phyloP scores from a whole-genome alignment of 2,797 vertebrate species.

The Limnodromus scolopaceus region DNA sequence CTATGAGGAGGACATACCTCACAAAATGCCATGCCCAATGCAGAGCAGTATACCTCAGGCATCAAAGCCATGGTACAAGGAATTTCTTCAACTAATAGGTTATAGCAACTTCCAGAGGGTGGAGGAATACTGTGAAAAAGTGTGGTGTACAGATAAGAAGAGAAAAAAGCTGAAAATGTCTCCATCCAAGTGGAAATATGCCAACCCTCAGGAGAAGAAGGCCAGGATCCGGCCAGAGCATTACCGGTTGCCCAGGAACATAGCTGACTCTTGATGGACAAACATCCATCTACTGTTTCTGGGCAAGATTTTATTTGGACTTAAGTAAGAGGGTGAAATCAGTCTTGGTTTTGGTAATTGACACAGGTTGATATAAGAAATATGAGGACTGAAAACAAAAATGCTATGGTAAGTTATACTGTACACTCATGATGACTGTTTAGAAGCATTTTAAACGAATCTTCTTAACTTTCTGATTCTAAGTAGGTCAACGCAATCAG shows the following conservation, averaged over 20 bases:
- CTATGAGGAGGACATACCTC: conserved; percentile 73
- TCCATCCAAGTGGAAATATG: conserved; percentile 86
- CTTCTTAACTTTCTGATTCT: conserved; percentile 22
- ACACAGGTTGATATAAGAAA: conserved; percentile 66
- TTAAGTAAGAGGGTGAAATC: neutral
- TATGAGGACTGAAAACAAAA: conserved; percentile 38
- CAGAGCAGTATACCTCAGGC: conserved; percentile 80
- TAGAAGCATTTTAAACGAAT: conserved; percentile 49
- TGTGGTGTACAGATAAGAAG: conserved; percentile 95
- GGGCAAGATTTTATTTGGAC: conserved; percentile 42
- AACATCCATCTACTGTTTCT: neutral
- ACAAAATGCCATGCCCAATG: conserved; percentile 75
- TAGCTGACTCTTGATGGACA: conserved; percentile 80
- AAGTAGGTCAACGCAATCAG: neutral
- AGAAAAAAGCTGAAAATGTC: conserved; percentile 89
- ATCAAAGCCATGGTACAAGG: conserved; percentile 91
- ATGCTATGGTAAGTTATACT: conserved; percentile 70
- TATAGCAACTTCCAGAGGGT: conserved; percentile 93
- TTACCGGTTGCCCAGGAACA: conserved; percentile 89
- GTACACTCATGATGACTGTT: conserved; percentile 44
- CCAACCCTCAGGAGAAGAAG: conserved; percentile 83
- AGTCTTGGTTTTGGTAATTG: conserved; percentile 29
- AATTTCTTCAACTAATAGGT: conserved; percentile 95
- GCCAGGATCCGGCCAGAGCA: conserved; percentile 80
- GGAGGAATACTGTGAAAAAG: conserved; percentile 96